Evolutionary conservation across 2,797 vertebrate species (phyloP), one percentile per base, ranked within the genome.

Genomic region (Distichodus sexfasciatus): DNA sequence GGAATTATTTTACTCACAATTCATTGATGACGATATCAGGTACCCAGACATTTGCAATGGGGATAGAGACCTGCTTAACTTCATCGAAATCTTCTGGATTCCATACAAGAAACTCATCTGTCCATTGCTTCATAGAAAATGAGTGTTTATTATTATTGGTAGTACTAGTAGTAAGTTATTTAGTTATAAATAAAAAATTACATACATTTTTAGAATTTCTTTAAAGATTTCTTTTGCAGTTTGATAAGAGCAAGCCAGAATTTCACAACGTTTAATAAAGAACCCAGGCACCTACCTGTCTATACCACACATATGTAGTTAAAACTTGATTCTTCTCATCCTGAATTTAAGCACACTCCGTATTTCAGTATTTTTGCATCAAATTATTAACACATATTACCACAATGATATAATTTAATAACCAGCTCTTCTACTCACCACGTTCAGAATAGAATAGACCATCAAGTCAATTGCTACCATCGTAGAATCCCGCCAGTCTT

Each of bases 321-420:
- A 98, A 81, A 35, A 99, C 94, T 79, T 99, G 97, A 77, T 99
- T 98, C 87, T 99, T 99, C 83, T 99, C 96, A 68, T 98, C 96
- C 97, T 98, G 83, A 58, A 53, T 55, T 68, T 24, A 41, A 4
- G 57, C 69, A 67, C 2, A 36, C 10, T 6, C 12, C n/a, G 63
- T 5, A 28, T 43, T 44, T 66, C 6, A 41, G n/a, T n/a, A 40
- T 31, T 28, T 15, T 7, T 1, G 10, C 31, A 33, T 36, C 2
- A 35, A 29, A 36, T 2, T 2, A 60, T 17, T 4, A 23, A 44
- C 33, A 24, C 5, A 31, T 23, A 23, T 53, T 48, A 62, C 15
- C 33, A 12, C 33, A 2, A n/a, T n/a, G n/a, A n/a, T n/a, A n/a
- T n/a, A n/a, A n/a, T n/a, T n/a, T n/a, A n/a, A n/a, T n/a, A n/a